Base-by-base conservation (phyloP, 2,797 vertebrate genomes). In the Sebastes miniatus region DNA sequence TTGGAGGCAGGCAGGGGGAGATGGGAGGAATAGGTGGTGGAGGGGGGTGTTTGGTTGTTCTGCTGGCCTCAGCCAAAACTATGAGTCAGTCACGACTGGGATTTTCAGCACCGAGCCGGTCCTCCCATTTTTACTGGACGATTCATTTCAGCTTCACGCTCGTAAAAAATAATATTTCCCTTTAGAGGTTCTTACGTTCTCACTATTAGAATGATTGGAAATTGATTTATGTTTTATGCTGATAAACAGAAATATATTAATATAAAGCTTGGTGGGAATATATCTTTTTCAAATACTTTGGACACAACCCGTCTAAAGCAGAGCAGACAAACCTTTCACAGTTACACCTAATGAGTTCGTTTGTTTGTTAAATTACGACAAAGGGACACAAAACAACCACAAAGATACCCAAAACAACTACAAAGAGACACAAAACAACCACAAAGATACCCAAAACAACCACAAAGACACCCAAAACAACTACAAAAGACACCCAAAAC, bases 71-170 rank as follows among this genome's bases (percentile, higher is more conserved):
- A 18, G 79, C 73, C 84, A 79, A 82, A 75, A 56, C 39, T 4
- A 32, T 77, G 82, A 86, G 75, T 80, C 72, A 76, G 71, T 29
- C 65, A 18, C 27, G 36, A 54, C 52, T 54, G 59, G 66, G 69
- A 74, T 24, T 58, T 76, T 52, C 64, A 63, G 74, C 47, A n/a
- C 56, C 2, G 1, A 34, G 20, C 79, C 11, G 27, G 27, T 12
- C 64, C 83, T 47, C 74, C 74, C 65, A 34, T 27, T 73, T 79
- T 69, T 7, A 64, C 31, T 47, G 68, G 50, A 14, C 39, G 18
- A 31, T 52, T 74, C 34, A 22, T 43, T 77, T 65, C 69, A 74
- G 65, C 54, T 62, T 74, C 43, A 27, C 6, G 9, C 76, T 83
- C 65, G 2, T 77, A 69, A 82, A 83, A 79, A 72, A 25, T 56